phyloP scores from a whole-genome alignment of 2,888 invertebrate genomes.

The Meandrusa payeni region DNA sequence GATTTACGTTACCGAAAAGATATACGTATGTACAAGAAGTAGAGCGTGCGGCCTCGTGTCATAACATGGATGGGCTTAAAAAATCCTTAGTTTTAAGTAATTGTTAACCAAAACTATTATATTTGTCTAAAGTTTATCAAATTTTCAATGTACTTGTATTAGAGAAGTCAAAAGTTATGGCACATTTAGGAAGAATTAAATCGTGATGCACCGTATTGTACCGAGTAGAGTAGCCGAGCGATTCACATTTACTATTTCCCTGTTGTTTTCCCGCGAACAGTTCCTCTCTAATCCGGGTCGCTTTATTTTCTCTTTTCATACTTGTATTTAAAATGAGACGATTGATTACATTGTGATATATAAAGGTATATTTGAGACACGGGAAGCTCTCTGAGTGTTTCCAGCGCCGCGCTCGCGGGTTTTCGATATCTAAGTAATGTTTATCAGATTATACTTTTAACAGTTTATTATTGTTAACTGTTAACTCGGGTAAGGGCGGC shows the following conservation, averaged over 20 bases:
- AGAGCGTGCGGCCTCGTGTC: no score
- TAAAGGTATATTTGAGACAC: slow-evolving; percentile 53
- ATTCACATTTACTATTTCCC: not conserved
- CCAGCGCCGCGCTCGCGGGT: slow-evolving; percentile 53
- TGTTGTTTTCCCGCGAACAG: not conserved
- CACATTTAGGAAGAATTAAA: not conserved
- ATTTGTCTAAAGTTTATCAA: slow-evolving; percentile 1
- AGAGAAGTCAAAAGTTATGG: not conserved
- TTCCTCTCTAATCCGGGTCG: slow-evolving; percentile 1
- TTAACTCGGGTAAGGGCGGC: slow-evolving; percentile 47
- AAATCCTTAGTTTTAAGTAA: slow-evolving; percentile 6
- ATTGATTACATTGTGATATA: slow-evolving; percentile 58
- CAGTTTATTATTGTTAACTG: slow-evolving; percentile 74
- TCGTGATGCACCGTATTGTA: slow-evolving; percentile 1
- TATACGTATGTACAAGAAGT: no score
- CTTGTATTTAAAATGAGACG: not conserved
- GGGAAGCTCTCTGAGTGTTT: slow-evolving; percentile 66
- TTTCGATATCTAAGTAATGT: slow-evolving; percentile 54
- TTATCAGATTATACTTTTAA: slow-evolving; percentile 60
- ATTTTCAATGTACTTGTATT: slow-evolving; percentile 1
- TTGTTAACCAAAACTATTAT: slow-evolving; percentile 5
- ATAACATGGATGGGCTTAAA: not conserved
- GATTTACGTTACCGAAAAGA: no score
- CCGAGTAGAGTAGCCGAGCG: no score
- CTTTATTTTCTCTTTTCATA: slow-evolving; percentile 8